Evolutionary conservation across 1,140 invertebrate species (phyloP).

Genomic region (Uloborus diversus): DNA sequence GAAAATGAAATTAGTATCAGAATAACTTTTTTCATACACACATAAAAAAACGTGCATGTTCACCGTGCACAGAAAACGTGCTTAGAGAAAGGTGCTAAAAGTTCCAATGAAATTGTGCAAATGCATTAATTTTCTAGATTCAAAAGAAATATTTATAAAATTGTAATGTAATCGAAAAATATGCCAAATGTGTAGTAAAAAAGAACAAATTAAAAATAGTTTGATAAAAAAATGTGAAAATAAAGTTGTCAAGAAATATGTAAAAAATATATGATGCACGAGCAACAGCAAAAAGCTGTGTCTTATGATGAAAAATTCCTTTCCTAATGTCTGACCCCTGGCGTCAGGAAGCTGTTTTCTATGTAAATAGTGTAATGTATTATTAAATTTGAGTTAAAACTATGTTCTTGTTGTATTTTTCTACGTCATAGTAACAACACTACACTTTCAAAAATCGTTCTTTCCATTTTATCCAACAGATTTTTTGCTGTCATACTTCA

Average conservation of each 20-base stretch:
- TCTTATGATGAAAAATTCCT: not conserved
- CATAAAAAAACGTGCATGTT: not conserved
- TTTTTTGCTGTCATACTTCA: no score
- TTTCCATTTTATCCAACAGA: no score
- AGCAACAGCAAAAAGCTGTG: not conserved
- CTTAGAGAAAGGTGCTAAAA: conserved; percentile 29
- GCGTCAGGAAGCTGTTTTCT: conserved; percentile 4
- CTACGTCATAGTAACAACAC: no score
- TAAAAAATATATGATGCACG: not conserved
- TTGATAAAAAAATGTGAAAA: conserved; percentile 24
- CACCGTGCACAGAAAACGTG: not conserved
- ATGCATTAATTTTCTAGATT: not conserved
- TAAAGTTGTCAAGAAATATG: conserved; percentile 30
- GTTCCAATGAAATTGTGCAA: conserved; percentile 25
- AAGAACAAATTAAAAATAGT: conserved; percentile 31
- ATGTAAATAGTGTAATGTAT: conserved; percentile 53
- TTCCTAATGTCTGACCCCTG: conserved; percentile 9
- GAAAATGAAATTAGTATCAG: no score
- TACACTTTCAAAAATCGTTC: no score
- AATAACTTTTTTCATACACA: not conserved
- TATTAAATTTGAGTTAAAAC: conserved; percentile 54
- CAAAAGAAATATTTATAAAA: conserved; percentile 36
- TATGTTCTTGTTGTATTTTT: not conserved
- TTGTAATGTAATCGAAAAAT: not conserved
- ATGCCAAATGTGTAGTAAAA: conserved; percentile 37